These are phyloP conservation scores for Bergia puertoricense DNA, from an alignment of 92 coral and sea anemone species.

Conservation along the genomic window DNA sequence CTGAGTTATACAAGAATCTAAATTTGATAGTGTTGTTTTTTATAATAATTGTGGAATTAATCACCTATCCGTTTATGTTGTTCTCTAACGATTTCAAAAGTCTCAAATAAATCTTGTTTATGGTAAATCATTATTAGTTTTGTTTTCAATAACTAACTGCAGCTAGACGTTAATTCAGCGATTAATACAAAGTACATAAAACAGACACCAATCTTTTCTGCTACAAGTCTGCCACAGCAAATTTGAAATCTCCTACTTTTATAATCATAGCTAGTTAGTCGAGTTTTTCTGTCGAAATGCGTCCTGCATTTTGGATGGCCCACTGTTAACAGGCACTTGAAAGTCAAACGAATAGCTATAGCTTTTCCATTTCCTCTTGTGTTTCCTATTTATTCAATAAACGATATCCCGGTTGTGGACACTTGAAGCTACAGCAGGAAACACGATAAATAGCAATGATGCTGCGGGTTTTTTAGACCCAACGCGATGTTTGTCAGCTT, in stretches of 20 bases:
- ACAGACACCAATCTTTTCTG: neutral
- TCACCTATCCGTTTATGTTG: neutral
- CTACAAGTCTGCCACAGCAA: neutral
- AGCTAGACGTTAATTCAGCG: neutral
- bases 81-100: neutral
- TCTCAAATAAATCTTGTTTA: neutral
- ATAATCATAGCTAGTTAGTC: neutral
- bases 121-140: neutral
- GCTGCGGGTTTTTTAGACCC: slow-evolving; percentile 14
- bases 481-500: neutral
- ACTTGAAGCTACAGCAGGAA: neutral
- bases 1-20: neutral
- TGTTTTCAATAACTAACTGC: neutral
- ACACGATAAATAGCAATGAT: neutral
- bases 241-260: neutral
- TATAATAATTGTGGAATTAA: neutral
- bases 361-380: slow-evolving; percentile 6
- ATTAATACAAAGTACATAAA: slow-evolving; percentile 5
- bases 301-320: neutral
- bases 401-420: neutral
- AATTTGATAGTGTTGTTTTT: neutral
- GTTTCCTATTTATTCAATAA: slow-evolving; percentile 16
- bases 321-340: slow-evolving; percentile 26
- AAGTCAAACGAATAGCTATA: slow-evolving; percentile 1
- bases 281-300: neutral